Base-by-base conservation (phyloP, 2,113 vertebrate species). In the Nothocercus julius region DNA sequence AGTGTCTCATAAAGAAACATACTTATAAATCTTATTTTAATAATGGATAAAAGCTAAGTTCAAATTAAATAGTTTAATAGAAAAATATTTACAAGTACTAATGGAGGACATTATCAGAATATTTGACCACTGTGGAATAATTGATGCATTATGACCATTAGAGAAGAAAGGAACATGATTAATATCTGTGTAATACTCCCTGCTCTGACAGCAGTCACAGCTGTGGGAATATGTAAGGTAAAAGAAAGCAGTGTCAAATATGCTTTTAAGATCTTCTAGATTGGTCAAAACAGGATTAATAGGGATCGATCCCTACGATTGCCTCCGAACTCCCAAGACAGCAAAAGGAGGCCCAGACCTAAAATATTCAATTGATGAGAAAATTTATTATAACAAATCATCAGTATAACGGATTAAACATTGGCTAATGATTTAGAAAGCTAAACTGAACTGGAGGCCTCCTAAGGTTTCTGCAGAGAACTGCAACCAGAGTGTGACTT, bases 181-280 rank as follows among this genome's bases (percentile, higher is more conserved):
- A 58, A 47, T 11, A 49, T 64, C 28, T 38, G 32, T 70, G 20
- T 70, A 89, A 78, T 54, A 87, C 56, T 7, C 2, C 11, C 9
- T 28, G 62, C 28, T 67, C 7, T 58, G 83, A 38, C n/a, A 40
- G 5, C 70, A 79, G 47, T 21, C 38, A 75, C 25, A 78, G 27
- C 21, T 81, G 36, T 13, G 75, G 30, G 14, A 5, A 34, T 11
- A 36, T 0, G 0, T 28, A 74, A 38, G 2, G 2, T 32, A 83
- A 82, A 4, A 77, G 11, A 56, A 77, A 64, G 8, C 5, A 67
- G 28, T 4, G 70, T 4, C 5, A 72, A 93, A 63, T 2, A n/a
- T 34, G 12, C 4, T 66, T 80, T 86, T 61, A 91, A 77, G 24
- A 67, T 74, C 11, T 53, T 68, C 40, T 59, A 21, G 1, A 2